Base-by-base conservation (phyloP, 1,140 invertebrate genomes). In the honey bee (Apis mellifera) region DNA sequence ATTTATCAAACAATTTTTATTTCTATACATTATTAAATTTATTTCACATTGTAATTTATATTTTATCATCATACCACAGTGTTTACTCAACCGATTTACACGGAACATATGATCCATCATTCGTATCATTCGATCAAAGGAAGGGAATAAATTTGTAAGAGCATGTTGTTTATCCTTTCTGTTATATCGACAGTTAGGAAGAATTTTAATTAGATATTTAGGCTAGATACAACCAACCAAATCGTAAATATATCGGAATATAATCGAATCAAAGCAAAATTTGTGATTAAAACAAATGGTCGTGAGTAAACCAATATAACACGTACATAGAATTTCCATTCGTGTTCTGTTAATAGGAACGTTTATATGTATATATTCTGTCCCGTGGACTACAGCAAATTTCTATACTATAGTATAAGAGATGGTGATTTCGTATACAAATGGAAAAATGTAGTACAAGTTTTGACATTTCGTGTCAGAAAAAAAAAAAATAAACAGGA, bases 261-360 rank as follows among this genome's bases (percentile, higher is more conserved):
- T 11, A n/a, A 21, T 42, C 17, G 26, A 17, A 62, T 13, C 60
- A 26, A 62, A 62, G 23, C 60, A 23, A 23, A 62, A 68, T 42
- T 77, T 52, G 75, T 77, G 75, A 77, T 64, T 52, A 77, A 55
- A 77, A 77, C 64, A 77, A 52, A 77, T 77, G 64, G 57, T 68
- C 52, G 64, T 48, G 62, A 66, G 17, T 62, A 66, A 17, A 32
- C 19, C 32, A 13, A 19, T 52, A 23, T 75, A 50, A 13, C 60
- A 21, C n/a, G 15, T 66, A 66, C 52, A 68, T 12, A 57, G 52
- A 57, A 55, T 66, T 77, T 42, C 50, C 64, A 55, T 77, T 54
- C 13, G 12, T 21, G 13, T 13, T 21, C 9, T 62, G 59, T 64
- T 75, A 19, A 76, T 52, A 21, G 13, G 21, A 7, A 42, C 32